Evolutionary conservation across 2,113 vertebrate species (phyloP).

Genomic region (Noturus placidus): DNA sequence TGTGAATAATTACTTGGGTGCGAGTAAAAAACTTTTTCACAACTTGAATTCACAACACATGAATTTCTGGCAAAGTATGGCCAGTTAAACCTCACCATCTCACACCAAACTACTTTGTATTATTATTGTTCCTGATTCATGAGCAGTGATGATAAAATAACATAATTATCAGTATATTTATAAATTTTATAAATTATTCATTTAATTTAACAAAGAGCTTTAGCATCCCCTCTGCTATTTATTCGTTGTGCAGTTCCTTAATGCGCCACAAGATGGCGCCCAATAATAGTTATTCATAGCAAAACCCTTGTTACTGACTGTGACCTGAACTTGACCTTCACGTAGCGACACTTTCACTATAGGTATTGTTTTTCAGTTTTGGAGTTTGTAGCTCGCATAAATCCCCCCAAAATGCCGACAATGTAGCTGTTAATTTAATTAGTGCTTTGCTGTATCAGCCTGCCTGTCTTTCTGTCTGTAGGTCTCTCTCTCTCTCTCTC

Average conservation of each 20-base stretch:
- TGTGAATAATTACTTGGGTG: too few species aligned
- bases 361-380: neutral
- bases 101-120: neutral
- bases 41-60: too few species aligned
- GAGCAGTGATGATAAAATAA: neutral
- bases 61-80: too few species aligned
- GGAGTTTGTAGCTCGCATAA: neutral
- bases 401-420: neutral
- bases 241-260: neutral
- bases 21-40: too few species aligned
- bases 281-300: neutral
- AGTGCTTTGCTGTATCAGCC: neutral
- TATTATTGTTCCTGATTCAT: neutral
- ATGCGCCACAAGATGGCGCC: constrained; percentile 14
- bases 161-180: neutral
- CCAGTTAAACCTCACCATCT: neutral
- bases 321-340: constrained; percentile 67
- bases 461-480: neutral
- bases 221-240: neutral
- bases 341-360: neutral
- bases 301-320: neutral
- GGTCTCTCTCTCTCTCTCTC: neutral
- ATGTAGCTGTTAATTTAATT: neutral
- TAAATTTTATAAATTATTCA: too few species aligned
- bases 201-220: neutral